Evolutionary conservation across 2,797 vertebrate genomes (phyloP), one percentile per base, ranked within the genome.

Genomic region (Mus minutoides): DNA sequence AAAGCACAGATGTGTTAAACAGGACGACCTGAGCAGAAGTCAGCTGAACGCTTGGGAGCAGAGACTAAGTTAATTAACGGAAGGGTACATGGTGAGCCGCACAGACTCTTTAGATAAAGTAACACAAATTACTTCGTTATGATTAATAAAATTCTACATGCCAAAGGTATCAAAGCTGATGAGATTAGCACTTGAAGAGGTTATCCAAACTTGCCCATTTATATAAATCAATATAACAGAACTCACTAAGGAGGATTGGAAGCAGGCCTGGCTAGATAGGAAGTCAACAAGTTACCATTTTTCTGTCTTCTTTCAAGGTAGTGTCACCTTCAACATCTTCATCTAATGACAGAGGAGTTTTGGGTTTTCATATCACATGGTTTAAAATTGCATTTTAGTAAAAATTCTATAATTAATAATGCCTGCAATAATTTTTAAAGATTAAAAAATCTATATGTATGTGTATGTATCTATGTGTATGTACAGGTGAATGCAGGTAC

Each of bases 81-180:
- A n/a, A 52, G 13, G 37, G 52, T 75, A 21, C 17, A 49, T 0
- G 34, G 87, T 22, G 82, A 82, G 79, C 0, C 7, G 52, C 43
- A 10, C 29, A 78, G 43, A 97, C 90, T 67, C 73, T 9, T 52
- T 92, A 58, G 29, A 76, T 96, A 71, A 80, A 56, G 14, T 1
- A 31, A 62, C 22, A 26, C 86, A 90, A 58, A 94, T 95, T 31
- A 88, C 13, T 87, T 96, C 80, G 19, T 90, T 88, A 4, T 40
- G 94, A 96, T 94, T 96, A 88, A 94, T 93, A 73, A 46, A 29
- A 19, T 90, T 96, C 88, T 95, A 82, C 76, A 49, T 56, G 43
- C 16, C 26, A 37, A 40, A 96, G 91, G 13, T 95, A 83, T 78
- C 92, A 73, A 69, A 90, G 0, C 73, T 96, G 90, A 83, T 40